A percentile compares a stretch with the other conserved stretches of the same genome.
phyloP scores from a whole-genome alignment of 2,113 vertebrate species.

The Fulmarus glacialis region DNA sequence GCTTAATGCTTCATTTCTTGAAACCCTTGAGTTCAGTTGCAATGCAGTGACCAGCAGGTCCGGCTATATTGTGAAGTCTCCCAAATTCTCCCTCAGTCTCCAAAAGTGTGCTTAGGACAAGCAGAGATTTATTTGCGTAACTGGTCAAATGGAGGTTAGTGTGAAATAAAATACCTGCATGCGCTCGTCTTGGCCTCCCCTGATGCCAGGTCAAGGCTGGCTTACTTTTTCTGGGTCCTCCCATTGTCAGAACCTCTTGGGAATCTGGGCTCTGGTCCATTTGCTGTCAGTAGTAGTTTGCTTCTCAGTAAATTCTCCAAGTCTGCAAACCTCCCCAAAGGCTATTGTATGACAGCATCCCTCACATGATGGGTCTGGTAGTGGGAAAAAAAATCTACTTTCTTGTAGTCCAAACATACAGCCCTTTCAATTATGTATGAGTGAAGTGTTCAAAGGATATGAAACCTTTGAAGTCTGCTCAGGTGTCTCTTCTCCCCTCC shows the following conservation, averaged over 20 bases:
- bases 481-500: background rate
- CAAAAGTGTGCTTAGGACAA: background rate
- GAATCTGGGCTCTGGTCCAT: background rate
- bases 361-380: background rate
- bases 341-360: background rate
- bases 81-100: background rate
- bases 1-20: background rate
- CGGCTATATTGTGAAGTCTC: background rate
- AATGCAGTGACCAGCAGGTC: background rate
- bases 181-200: background rate
- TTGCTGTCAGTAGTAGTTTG: constrained; percentile 21
- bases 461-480: background rate
- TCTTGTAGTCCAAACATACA: background rate
- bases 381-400: background rate
- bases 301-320: background rate
- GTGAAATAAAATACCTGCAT: constrained; percentile 22
- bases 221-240: constrained; percentile 46
- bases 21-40: background rate
- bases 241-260: background rate
- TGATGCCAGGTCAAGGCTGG: background rate
- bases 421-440: background rate
- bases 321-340: background rate
- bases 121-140: constrained; percentile 35
- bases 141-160: constrained; percentile 47
- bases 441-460: background rate